phyloP scores from a whole-genome alignment of 2,888 invertebrate genomes.

The Drosophila anceps region DNA sequence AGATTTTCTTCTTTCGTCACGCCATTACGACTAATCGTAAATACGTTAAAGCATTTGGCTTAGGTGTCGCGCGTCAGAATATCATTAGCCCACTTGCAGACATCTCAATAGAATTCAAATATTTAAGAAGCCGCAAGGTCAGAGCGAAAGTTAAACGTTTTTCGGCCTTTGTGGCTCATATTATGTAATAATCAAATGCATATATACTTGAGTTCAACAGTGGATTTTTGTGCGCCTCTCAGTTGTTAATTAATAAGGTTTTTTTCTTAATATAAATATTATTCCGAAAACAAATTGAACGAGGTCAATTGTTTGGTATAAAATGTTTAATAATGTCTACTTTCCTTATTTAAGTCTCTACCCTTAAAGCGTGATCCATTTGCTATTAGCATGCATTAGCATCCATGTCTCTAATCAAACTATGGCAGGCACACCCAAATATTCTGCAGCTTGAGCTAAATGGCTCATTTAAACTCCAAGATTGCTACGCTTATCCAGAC shows the following conservation, averaged over 20 bases:
- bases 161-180: conserved; percentile 22
- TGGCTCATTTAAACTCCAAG: background rate
- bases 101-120: conserved; percentile 5
- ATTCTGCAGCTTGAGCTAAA: background rate
- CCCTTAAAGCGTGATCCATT: background rate
- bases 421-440: background rate
- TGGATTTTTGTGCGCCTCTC: too few relatives aligned
- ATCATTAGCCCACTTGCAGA: conserved; percentile 37
- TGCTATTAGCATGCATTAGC: background rate
- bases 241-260: too few relatives aligned
- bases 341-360: background rate
- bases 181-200: conserved; percentile 31
- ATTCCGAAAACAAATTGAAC: background rate
- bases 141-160: conserved; percentile 48
- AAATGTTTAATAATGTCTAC: background rate
- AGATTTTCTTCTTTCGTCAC: conserved; percentile 26
- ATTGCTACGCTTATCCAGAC: background rate
- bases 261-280: too few relatives aligned
- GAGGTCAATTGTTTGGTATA: background rate
- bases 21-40: conserved; percentile 7
- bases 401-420: background rate
- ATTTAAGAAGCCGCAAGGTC: conserved; percentile 43
- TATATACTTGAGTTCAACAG: background rate
- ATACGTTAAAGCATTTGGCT: background rate
- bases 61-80: conserved; percentile 38